Base-by-base conservation (phyloP, 1,140 invertebrate species). In the Panonychus citri region DNA sequence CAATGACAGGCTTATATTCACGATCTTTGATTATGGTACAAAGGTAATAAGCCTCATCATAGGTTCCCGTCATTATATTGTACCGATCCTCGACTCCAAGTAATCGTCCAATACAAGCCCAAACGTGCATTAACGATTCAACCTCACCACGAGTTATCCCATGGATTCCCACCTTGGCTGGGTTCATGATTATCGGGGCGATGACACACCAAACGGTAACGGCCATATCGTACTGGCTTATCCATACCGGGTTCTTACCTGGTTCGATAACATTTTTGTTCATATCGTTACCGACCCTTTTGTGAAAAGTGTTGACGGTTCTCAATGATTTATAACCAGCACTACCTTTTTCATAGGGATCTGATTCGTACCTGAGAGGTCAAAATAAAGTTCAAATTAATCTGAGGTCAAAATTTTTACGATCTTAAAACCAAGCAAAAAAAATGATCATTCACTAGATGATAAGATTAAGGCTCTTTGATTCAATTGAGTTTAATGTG, bases 51-150 rank as follows among this genome's bases (percentile, higher is more conserved):
- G 54, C 24, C 37, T 59, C 54, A 21, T 59, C 58, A 51, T 53
- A 57, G 24, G 17, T 37, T 17, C 54, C 58, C 0, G 70, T 72
- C 60, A 76, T 78, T 39, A 78, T 70, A 61, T 79, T 80, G 59
- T 70, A 76, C 76, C 75, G 77, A 62, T 90, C 84, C 60, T 85
- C 76, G 19, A 88, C 77, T 2, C 86, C 86, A 46, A 90, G 73
- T 63, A 83, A 68, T 62, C 79, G 75, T 1, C 84, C 84, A 28
- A 89, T 77, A 1, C 83, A 79, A 48, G 77, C 74, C 85, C 85
- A 90, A 62, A 88, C 78, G 65, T 90, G 84, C 2, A 83, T 67
- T 53, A 84, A 79, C 17, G 78, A 79, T 53, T 82, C 78, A 21
- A 81, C 63, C 51, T 82, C 80, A 28, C 77, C 72, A 71, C 73